Base-by-base conservation (phyloP, 2,888 invertebrate genomes). In the Pantelozetes paolii region DNA sequence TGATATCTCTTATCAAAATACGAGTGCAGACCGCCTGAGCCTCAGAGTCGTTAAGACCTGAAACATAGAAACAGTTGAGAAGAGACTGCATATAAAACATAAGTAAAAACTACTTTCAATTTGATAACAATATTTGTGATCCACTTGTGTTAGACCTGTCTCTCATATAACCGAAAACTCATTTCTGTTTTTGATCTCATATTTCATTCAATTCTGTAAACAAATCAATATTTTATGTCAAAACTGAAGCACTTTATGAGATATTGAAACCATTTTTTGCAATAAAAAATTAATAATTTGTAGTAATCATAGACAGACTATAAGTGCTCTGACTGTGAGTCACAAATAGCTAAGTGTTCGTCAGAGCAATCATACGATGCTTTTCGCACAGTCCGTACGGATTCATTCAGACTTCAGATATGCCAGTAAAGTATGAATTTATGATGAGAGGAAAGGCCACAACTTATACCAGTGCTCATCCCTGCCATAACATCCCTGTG, bases 1-100 rank as follows among this genome's bases (percentile, higher is more conserved):
- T 54, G 54, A 54, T 54, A 54, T 54, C 54, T 28, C 54, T 54
- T 54, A 54, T 54, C 54, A 13, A 54, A 54, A 54, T 54, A 54
- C 54, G 23, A 54, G 9, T 54, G 28, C 23, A 54, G 23, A 54
- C 54, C 54, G 23, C 23, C 28, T 23, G 3, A 13, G 13, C 20
- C 54, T 26, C 54, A 54, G 5, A 23, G 26, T 54, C 26, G 18
- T 54, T 23, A 26, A 54, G 13, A 54, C 23, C 2, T 54, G 5
- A 54, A 15, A 54, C 54, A 54, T 28, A 54, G 1, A 54, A 20
- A 23, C 13, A 8, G 18, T 23, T 28, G 26, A 23, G 23, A 8
- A 54, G 26, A 54, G 26, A 28, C 54, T 6, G 28, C 50, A 28
- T 26, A 54, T 8, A 26, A 23, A 54, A 8, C 20, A 20, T 18